Conservation (phyloP, 2,888 invertebrate species). For the Tetropium fuscum region DNA sequence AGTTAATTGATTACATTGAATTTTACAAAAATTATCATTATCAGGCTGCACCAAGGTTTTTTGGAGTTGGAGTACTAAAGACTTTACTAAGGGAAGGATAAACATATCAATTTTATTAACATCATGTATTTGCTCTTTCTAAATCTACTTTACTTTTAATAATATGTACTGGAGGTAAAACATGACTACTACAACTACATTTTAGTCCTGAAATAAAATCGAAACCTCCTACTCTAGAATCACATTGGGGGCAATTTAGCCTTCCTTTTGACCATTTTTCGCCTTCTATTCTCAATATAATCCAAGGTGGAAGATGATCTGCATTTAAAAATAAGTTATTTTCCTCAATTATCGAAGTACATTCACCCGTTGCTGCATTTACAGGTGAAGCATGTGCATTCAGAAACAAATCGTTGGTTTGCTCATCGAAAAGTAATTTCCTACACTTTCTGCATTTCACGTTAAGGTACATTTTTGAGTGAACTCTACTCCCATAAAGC, state of each 20-base stretch:
- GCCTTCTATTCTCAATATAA: constrained; percentile 67
- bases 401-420: constrained; percentile 47
- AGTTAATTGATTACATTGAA: too few relatives aligned
- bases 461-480: constrained; percentile 34
- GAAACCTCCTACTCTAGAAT: constrained; percentile 74
- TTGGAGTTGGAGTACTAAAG: too few relatives aligned
- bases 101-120: too few relatives aligned
- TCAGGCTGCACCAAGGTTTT: too few relatives aligned
- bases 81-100: too few relatives aligned
- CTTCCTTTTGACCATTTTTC: constrained; percentile 77
- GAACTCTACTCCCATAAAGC: background rate
- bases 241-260: constrained; percentile 73
- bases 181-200: constrained; percentile 70
- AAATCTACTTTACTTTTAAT: constrained; percentile 75
- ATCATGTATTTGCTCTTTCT: constrained; percentile 30
- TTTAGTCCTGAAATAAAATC: constrained; percentile 75
- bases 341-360: constrained; percentile 47
- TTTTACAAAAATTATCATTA: too few relatives aligned
- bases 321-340: constrained; percentile 69
- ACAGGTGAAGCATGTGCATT: constrained; percentile 52
- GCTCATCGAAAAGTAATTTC: constrained; percentile 50
- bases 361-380: constrained; percentile 33
- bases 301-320: constrained; percentile 72
- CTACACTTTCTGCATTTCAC: constrained; percentile 62
- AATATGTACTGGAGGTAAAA: constrained; percentile 73